A percentile compares a stretch with the other conserved stretches of the same genome.
Conservation (phyloP, 1,140 invertebrate species). For the Cepaea nemoralis region DNA sequence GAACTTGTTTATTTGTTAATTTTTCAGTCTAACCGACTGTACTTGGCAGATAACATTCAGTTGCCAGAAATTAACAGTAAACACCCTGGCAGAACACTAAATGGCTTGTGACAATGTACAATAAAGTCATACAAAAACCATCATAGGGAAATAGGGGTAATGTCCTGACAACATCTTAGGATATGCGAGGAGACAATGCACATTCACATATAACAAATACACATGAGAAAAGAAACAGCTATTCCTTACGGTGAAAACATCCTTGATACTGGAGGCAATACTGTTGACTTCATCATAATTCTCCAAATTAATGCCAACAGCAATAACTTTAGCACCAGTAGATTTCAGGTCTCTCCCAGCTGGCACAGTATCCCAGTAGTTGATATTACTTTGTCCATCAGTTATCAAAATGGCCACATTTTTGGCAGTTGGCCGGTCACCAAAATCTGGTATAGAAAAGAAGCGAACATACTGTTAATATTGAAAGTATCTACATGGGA, state of each 20-base stretch:
- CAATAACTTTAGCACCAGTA: slow-evolving; percentile 52
- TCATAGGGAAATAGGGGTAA: no score
- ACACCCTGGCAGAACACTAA: no score
- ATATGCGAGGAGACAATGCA: no score
- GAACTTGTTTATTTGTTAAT: no score
- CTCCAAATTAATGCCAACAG: slow-evolving; percentile 56
- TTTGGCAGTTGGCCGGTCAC: slow-evolving; percentile 56
- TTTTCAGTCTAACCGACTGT: no score
- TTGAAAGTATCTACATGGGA: background rate
- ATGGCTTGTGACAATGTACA: no score
- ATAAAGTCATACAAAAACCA: no score
- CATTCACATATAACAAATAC: no score
- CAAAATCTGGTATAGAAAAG: slow-evolving; percentile 42
- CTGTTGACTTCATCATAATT: slow-evolving; percentile 53
- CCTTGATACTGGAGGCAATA: slow-evolving; percentile 53
- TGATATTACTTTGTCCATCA: slow-evolving; percentile 65
- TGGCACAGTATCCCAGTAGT: slow-evolving; percentile 59
- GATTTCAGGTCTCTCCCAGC: slow-evolving; percentile 57
- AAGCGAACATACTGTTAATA: background rate
- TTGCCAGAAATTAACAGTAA: no score
- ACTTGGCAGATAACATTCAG: no score
- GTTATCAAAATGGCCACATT: slow-evolving; percentile 65
- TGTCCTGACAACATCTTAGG: no score
- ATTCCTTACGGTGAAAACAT: slow-evolving; percentile 51
- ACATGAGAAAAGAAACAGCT: no score